A percentile compares a stretch with the other conserved stretches of the same genome.
Evolutionary conservation across 2,888 invertebrate genomes (phyloP).

Genomic region (Drosophila mettleri): DNA sequence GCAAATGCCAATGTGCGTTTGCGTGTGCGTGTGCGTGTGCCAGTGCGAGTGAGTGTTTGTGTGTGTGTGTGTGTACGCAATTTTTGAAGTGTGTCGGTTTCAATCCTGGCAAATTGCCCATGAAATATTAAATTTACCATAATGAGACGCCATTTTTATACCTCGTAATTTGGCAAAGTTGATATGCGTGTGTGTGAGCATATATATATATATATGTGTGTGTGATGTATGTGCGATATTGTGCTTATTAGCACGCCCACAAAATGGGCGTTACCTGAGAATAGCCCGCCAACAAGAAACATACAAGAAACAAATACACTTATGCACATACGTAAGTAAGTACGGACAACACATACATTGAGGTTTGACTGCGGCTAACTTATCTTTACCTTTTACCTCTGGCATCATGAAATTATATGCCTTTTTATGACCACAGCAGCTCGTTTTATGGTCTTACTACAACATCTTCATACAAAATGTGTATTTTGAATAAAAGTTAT

Average conservation of each 20-base stretch:
- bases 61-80: conserved; percentile 41
- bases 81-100: conserved; percentile 80
- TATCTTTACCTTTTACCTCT: conserved; percentile 21
- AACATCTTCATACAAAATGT: conserved; percentile 28
- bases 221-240: conserved; percentile 48
- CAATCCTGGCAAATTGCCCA: conserved; percentile 82
- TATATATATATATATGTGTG: conserved; percentile 32
- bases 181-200: conserved; percentile 34
- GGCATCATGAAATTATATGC: conserved; percentile 25
- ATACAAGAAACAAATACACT: conserved; percentile 26
- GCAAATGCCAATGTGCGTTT: conserved; percentile 37
- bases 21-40: conserved; percentile 14
- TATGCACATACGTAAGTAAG: conserved; percentile 5
- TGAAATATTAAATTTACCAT: conserved; percentile 81
- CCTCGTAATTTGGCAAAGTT: conserved; percentile 75
- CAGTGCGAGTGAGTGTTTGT: no score
- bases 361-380: conserved; percentile 27
- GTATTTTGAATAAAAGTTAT: conserved; percentile 13
- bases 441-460: conserved; percentile 30
- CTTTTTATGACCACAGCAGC: conserved; percentile 45
- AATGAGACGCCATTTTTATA: conserved; percentile 80
- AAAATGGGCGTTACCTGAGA: conserved; percentile 1
- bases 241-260: conserved; percentile 47
- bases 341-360: conserved; percentile 17
- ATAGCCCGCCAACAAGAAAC: conserved; percentile 15